Evolutionary conservation across 2,888 invertebrate species (phyloP), one percentile per base, ranked within the genome.

Genomic region (Ophonus ardosiacus): DNA sequence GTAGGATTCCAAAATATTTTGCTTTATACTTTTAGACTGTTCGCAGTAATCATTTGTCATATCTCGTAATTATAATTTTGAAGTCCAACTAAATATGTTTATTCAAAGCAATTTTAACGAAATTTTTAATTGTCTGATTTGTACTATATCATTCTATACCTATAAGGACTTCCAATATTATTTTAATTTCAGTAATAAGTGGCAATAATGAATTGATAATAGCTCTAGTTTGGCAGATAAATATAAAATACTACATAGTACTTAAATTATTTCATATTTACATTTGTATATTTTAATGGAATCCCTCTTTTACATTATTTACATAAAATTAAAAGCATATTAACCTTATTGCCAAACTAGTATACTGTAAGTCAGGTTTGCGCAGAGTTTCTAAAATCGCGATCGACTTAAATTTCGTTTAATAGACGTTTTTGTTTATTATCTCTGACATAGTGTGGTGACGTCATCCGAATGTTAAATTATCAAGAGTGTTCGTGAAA

Each of bases 161-260:
- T 68, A 24, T 68, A 15, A 2, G 68, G 68, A 68, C 38, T 68
- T 68, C 68, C 68, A 68, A 31, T 68, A n/a, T 65, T 31, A 24
- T 31, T 10, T 1, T 68, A 68, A 38, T 68, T 68, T 68, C 63
- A 21, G 21, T 63, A 13, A 63, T 63, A 63, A n/a, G 65, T 81
- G 81, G 81, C 81, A 81, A 81, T 81, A 81, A 81, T 65, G 38
- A 76, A 80, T 80, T 59, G 59, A 80, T 80, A 40, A 17, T 81
- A 51, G 18, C 40, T 81, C 81, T 81, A 81, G 81, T 81, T 81
- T 81, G 81, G 81, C 81, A 63, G 18, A 43, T 31, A 31, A 31
- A 8, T 40, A 43, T 43, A 17, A 78, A 24, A 24, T 31, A 78
- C 31, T 18, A 7, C 18, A 18, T 24, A 40, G 68, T 68, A 68